phyloP scores from a whole-genome alignment of 2,113 vertebrate species.

The Herpetotheres cachinnans region DNA sequence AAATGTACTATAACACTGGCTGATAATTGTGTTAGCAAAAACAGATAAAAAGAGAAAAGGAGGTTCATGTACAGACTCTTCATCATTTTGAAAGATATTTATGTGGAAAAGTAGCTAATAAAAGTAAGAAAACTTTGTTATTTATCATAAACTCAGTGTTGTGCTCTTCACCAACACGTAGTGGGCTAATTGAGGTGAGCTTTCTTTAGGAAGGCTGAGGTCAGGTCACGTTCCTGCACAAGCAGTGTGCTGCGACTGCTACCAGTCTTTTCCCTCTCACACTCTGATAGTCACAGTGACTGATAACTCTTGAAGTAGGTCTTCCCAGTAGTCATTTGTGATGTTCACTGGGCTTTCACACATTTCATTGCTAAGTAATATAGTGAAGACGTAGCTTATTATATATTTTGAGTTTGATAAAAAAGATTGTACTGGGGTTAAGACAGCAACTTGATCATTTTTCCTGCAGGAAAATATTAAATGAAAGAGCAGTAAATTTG shows the following conservation, averaged over 20 bases:
- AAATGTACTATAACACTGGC: background rate
- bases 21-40: background rate
- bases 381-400: background rate
- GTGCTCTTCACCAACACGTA: fast-evolving
- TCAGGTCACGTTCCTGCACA: background rate
- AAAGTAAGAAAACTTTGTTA: background rate
- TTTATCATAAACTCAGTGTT: background rate
- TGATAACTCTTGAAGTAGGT: background rate
- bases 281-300: background rate
- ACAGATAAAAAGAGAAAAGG: background rate
- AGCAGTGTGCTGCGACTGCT: background rate
- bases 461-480: background rate
- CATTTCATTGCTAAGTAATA: background rate
- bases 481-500: background rate
- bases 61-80: background rate
- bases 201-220: background rate
- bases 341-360: background rate
- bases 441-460: background rate
- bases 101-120: background rate
- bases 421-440: background rate
- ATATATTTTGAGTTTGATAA: background rate
- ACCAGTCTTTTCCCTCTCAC: background rate
- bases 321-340: background rate
- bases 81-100: background rate
- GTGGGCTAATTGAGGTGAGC: background rate